Base-by-base conservation (phyloP, 2,113 vertebrate species). In the Anhinga anhinga region DNA sequence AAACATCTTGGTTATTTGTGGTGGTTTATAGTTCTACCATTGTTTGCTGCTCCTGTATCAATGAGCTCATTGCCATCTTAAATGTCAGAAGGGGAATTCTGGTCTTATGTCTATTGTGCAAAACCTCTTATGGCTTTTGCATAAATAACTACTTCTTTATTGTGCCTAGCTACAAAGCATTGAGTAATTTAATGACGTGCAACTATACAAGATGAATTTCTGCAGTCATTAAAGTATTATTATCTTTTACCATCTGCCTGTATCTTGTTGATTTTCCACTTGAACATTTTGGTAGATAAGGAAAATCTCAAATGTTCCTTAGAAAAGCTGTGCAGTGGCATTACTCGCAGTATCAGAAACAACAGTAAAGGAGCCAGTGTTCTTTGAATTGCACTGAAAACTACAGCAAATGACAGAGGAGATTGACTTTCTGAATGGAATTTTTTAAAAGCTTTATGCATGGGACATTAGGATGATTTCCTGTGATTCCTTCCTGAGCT, bases 161-260 rank as follows among this genome's bases (percentile, higher is more conserved):
- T 82, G 11, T 89, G 50, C 50, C 44, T 82, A 62, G n/a, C 26
- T 86, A 65, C 36, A 87, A 92, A 84, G 30, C 38, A 77, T 9
- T 92, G 63, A 96, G 82, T 88, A 92, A 88, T 93, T 86, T 73
- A 93, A 95, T 87, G 66, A 4, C 53, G 53, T 86, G 50, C n/a
- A 74, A 86, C 71, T 88, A 49, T 56, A 80, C 16, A 52, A 38
- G 11, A 38, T 87, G 47, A 67, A 16, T 62, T 87, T 96, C 83
- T 95, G 26, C 62, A 87, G 27, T 81, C 81, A 91, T 96, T 96
- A 95, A 86, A 92, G 49, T 82, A 77, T 93, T 95, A 93, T 88
- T 88, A 42, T 93, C 66, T 88, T 72, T 70, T 70, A 45, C 78
- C 58, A 93, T 95, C 92, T 95, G 77, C 47, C 83, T 90, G 5